phyloP scores from a whole-genome alignment of 2,888 invertebrate genomes.

The Thumatha senex region DNA sequence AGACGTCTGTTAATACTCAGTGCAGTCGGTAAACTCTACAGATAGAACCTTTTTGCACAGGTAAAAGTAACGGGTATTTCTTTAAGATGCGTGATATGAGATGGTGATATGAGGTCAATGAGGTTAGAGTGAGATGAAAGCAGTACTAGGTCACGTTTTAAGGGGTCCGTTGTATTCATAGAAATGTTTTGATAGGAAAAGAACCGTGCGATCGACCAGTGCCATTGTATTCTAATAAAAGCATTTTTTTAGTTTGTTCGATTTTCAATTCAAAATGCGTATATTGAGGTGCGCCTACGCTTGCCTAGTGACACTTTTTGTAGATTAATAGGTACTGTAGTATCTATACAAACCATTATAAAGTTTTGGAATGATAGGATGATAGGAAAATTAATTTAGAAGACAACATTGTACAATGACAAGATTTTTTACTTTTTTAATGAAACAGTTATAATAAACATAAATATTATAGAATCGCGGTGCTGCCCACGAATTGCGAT shows the following conservation, averaged over 20 bases:
- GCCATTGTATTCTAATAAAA: slow-evolving; percentile 20
- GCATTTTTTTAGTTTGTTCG: slow-evolving; percentile 21
- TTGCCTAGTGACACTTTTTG: slow-evolving; percentile 5
- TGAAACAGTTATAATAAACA: no score
- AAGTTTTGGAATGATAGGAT: neutral
- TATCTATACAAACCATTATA: no score
- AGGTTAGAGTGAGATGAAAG: slow-evolving; percentile 51
- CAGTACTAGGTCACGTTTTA: slow-evolving; percentile 63
- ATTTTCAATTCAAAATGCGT: slow-evolving; percentile 18
- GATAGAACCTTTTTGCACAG: slow-evolving; percentile 81
- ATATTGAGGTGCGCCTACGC: slow-evolving; percentile 15
- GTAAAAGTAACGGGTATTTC: slow-evolving; percentile 83
- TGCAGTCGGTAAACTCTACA: slow-evolving; percentile 46
- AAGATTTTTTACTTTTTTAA: no score
- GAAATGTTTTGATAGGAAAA: slow-evolving; percentile 32
- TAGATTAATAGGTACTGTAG: neutral
- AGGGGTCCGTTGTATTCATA: slow-evolving; percentile 45
- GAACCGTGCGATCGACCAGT: slow-evolving; percentile 10
- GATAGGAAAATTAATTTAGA: no score
- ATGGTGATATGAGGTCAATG: slow-evolving; percentile 54
- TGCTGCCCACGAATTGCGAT: no score
- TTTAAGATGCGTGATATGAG: slow-evolving; percentile 78
- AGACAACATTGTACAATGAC: no score
- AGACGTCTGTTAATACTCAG: slow-evolving; percentile 35
- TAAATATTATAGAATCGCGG: neutral